Evolutionary conservation across 37 sponge, comb jelly and placozoan genomes (phyloP).

Genomic region (Corticium candelabrum): DNA sequence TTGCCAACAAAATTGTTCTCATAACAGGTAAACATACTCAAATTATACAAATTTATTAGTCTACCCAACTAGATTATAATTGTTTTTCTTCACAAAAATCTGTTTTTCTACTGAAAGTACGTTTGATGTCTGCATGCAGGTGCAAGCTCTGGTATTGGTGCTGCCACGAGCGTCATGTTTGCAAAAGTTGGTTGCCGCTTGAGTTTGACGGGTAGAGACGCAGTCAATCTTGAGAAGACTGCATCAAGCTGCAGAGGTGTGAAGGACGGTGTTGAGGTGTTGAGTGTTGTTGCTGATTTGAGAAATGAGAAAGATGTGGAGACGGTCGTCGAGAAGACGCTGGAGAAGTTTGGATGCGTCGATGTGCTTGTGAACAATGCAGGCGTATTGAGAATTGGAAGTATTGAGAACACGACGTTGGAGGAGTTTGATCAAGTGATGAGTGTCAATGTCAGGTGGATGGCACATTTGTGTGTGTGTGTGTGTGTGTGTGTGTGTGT

Average conservation of each 20-base stretch:
- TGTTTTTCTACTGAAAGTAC: not conserved
- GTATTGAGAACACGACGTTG: not conserved
- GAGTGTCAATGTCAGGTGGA: constrained; percentile 8
- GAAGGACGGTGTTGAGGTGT: not conserved
- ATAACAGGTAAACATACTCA: not conserved
- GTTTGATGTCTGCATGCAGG: not conserved
- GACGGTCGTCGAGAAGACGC: not conserved
- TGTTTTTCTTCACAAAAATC: no score
- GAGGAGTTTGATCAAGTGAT: not conserved
- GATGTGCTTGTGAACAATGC: constrained; percentile 9
- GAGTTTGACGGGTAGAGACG: not conserved
- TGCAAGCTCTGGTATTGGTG: constrained; percentile 16
- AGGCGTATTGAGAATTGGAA: not conserved
- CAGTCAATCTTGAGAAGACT: not conserved
- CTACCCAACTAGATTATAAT: no score
- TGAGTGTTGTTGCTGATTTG: not conserved
- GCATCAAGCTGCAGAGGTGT: not conserved
- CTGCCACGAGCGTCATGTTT: not conserved
- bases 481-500: no score
- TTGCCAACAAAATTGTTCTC: not conserved
- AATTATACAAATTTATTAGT: no score
- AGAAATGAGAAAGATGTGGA: not conserved
- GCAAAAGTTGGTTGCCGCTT: not conserved
- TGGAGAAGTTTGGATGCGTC: not conserved
- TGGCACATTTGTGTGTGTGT: no score